Evolutionary conservation across 2,113 vertebrate genomes (phyloP), one percentile per base, ranked within the genome.

Genomic region (Prunella himalayana): DNA sequence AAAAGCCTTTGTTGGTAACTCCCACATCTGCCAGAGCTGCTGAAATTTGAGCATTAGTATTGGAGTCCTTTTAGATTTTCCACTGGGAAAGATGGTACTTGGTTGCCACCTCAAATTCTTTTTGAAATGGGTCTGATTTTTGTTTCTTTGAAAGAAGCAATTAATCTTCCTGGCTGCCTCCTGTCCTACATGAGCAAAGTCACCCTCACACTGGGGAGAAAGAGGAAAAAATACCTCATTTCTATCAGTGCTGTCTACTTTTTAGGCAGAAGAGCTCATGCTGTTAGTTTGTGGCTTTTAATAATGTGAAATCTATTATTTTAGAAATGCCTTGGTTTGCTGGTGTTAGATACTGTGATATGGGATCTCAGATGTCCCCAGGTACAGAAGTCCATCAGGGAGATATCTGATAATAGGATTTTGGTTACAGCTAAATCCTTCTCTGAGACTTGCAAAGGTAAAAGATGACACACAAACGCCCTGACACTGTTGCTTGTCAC

Each of bases 331-430:
- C 60, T 77, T 31, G 50, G 5, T 66, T 81, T 78, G 85, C 79
- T 77, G 82, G n/a, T 66, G 11, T 65, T 69, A 0, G 0, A 2
- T 54, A 3, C 39, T 20, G 18, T 44, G 51, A 19, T 50, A 9
- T 0, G 7, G 33, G 35, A 7, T 78, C 53, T 92, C 51, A 33
- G 3, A 31, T 60, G 65, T 76, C 59, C 72, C 54, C 71, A 81
- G 76, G 71, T 86, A 50, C 54, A 47, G 47, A 35, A 70, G 75
- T 42, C 75, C 37, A 28, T 54, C 21, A 24, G 86, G 77, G 63
- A 56, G 76, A n/a, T 72, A 54, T 5, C 79, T 81, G 88, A 50
- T 92, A 95, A 92, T 63, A 90, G 82, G 90, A 92, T 92, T 92
- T 90, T 61, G 64, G 76, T 53, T 96, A 30, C 65, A 71, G 69